phyloP scores from a whole-genome alignment of 2,113 vertebrate species.

The Vimba vimba region DNA sequence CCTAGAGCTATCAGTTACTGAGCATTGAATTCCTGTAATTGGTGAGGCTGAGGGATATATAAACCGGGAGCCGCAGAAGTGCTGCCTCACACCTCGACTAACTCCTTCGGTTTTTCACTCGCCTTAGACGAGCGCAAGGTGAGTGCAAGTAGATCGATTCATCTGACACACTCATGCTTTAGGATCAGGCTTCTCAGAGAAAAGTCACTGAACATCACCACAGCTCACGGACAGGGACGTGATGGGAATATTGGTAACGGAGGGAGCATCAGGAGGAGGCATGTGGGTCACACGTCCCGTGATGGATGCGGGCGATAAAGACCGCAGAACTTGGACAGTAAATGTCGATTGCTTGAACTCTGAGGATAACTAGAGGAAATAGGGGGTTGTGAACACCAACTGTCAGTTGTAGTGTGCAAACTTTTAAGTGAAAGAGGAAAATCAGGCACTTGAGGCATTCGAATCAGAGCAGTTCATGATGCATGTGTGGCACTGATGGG shows the following conservation, averaged over 20 bases:
- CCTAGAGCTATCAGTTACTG: slow-evolving; percentile 75
- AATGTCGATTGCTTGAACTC: background rate
- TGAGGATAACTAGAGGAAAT: background rate
- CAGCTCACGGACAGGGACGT: background rate
- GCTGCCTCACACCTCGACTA: slow-evolving; percentile 67
- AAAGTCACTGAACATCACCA: background rate
- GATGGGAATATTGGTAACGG: background rate
- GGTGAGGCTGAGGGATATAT: slow-evolving; percentile 75
- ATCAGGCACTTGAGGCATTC: background rate
- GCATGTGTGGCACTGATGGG: background rate
- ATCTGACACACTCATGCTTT: background rate
- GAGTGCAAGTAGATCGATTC: slow-evolving; percentile 57
- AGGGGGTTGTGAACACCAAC: background rate
- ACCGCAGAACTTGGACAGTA: background rate
- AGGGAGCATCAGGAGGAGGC: background rate
- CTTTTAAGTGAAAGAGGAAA: background rate
- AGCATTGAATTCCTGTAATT: slow-evolving; percentile 76
- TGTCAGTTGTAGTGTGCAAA: background rate
- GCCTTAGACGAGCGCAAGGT: slow-evolving; percentile 78
- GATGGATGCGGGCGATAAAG: background rate
- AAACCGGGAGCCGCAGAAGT: slow-evolving; percentile 59
- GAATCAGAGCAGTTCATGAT: background rate
- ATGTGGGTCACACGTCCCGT: background rate
- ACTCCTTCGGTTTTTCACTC: slow-evolving; percentile 76
- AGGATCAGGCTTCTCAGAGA: background rate